Evolutionary conservation across 1,140 invertebrate genomes (phyloP), one percentile per base, ranked within the genome.

Genomic region (Eriosoma lanigerum): DNA sequence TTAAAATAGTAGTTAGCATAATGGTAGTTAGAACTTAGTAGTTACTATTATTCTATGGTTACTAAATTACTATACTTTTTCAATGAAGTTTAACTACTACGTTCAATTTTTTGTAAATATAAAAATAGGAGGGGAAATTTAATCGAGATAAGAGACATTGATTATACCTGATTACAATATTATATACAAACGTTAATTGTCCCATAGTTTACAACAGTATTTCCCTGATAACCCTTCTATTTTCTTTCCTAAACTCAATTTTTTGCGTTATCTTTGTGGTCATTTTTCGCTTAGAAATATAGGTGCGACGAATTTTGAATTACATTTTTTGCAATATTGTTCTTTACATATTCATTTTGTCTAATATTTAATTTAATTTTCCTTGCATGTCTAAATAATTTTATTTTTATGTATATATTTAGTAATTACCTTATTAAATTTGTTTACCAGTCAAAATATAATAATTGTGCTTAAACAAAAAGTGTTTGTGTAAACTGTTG

Each of bases 141-240:
- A 46, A 8, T 17, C 9, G 26, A 32, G 50, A 73, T 73, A 38
- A 32, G 5, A n/a, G 4, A n/a, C 15, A 64, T 26, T 26, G 60
- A 64, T 44, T 32, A 19, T 17, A 38, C 9, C 19, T 66, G 32
- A 66, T 66, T 66, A 44, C 0, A 17, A 9, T 32, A 26, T 26
- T 24, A 58, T 38, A 38, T 8, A 3, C 8, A 3, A 38, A 38
- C 8, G 32, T 38, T 38, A 38, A 38, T 38, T 38, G 32, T 38
- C 3, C 46, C 46, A 48, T 10, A 48, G 4, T 6, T 5, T 52
- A 15, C 44, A 52, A 54, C n/a, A 6, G 48, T 52, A 12, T n/a
- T 75, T 76, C 58, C 58, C 72, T 78, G 38, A 48, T 78, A 60
- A 60, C 73, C 54, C 54, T 76, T 46, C 54, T 29, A 10, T 44